phyloP scores from a whole-genome alignment of 2,113 vertebrate species.

The Sialia sialis region DNA sequence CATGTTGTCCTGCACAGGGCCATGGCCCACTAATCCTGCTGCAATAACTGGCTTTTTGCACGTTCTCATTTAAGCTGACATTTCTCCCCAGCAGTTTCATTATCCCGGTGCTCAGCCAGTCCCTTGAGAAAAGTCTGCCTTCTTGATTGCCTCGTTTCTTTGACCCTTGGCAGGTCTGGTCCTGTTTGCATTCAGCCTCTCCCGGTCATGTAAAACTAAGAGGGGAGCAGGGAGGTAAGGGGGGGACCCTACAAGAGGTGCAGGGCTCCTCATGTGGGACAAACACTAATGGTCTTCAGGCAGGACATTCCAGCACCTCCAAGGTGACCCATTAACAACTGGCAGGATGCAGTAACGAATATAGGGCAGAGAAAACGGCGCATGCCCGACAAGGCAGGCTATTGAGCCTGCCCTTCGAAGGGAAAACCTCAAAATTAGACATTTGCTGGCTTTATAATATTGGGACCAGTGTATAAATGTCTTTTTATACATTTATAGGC shows the following conservation, averaged over 20 bases:
- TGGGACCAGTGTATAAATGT: neutral
- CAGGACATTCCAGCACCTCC: constrained; percentile 9
- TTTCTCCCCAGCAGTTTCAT: constrained; percentile 7
- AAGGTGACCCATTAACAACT: neutral
- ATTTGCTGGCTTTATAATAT: neutral
- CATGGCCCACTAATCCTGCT: neutral
- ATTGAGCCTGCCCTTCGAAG: rapidly evolving
- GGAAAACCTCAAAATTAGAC: neutral
- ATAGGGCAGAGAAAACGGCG: neutral
- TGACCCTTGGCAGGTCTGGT: neutral
- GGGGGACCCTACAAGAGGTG: neutral
- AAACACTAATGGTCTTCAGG: neutral
- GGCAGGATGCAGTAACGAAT: neutral
- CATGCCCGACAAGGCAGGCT: rapidly evolving
- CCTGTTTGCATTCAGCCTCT: neutral
- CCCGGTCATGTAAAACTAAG: neutral
- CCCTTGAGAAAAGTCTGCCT: neutral
- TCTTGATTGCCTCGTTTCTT: neutral
- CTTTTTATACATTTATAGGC: neutral
- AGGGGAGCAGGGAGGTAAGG: neutral
- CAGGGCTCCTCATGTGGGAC: neutral
- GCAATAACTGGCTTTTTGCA: neutral
- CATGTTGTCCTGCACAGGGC: neutral
- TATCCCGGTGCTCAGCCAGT: neutral
- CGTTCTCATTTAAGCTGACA: neutral